Conservation (phyloP, 92 coral and sea anemone genomes). For the Nematostella vectensis region DNA sequence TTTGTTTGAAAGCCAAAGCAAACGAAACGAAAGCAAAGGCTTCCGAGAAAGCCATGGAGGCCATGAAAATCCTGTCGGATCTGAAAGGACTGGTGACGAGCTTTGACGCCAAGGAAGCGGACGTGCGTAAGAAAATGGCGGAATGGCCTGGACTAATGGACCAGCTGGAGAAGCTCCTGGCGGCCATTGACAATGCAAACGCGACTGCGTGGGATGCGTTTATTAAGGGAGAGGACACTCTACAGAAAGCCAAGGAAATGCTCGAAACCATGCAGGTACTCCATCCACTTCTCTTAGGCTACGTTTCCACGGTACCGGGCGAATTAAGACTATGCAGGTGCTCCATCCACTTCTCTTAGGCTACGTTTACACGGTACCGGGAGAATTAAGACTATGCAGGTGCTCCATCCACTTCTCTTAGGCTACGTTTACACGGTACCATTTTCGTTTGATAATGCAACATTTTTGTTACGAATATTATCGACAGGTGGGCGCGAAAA, state of each 20-base stretch:
- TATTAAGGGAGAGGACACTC: slow-evolving; percentile 61
- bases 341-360: too few species aligned
- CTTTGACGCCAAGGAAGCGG: slow-evolving; percentile 64
- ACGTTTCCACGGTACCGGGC: too few species aligned
- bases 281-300: too few species aligned
- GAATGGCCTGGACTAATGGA: slow-evolving; percentile 69
- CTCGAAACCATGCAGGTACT: slow-evolving; percentile 64
- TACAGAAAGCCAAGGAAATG: slow-evolving; percentile 54
- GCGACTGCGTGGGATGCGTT: slow-evolving; percentile 85
- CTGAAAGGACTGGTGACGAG: slow-evolving; percentile 46
- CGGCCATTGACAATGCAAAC: slow-evolving; percentile 65
- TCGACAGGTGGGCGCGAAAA: too few species aligned
- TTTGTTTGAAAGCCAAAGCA: slow-evolving; percentile 22
- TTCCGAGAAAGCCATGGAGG: slow-evolving; percentile 21
- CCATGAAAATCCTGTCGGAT: slow-evolving; percentile 44
- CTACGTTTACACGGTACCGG: too few species aligned
- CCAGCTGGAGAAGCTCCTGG: slow-evolving; percentile 49
- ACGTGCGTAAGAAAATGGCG: slow-evolving; percentile 77
- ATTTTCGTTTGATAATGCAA: too few species aligned
- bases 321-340: too few species aligned
- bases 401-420: not conserved
- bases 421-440: too few species aligned
- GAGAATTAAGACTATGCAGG: too few species aligned
- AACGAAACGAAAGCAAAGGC: slow-evolving; percentile 46
- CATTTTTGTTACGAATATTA: too few species aligned